Evolutionary conservation across 2,888 invertebrate genomes (phyloP), one percentile per base, ranked within the genome.

Genomic region (Herminia tarsipennalis): DNA sequence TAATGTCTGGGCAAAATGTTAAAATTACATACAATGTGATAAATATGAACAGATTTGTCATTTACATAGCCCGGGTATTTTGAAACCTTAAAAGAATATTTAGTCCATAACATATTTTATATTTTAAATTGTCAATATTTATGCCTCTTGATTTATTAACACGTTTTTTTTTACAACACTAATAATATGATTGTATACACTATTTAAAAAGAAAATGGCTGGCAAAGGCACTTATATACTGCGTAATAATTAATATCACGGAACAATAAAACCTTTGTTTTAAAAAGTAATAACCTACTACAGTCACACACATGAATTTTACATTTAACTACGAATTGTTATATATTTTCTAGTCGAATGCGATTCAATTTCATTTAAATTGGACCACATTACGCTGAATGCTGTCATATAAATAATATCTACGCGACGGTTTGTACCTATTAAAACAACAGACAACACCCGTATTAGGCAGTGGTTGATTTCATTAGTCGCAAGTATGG

Each of bases 171-270:
- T n/a, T n/a, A n/a, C n/a, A 24, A 24, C 24, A 24, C 3, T 24
- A 32, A 12, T 14, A 28, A 12, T n/a, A 16, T 28, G 14, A 28
- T 28, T 37, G 14, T 30, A 17, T 21, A 39, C 24, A 17, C 22
- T 30, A 30, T 21, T 36, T 13, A 6, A 36, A 29, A 22, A 29
- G 36, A 16, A 29, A 63, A 59, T 22, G 25, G 43, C 27, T 48
- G 50, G 47, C 47, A 66, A 66, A 66, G 69, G 66, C 69, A 68
- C 66, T 66, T 68, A 62, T 36, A 54, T 33, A 59, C 21, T 47
- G 58, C 39, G 25, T 64, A 40, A 48, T 44, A 41, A 33, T 51
- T 22, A 33, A 37, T 32, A 33, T 38, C 40, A 46, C 27, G 6
- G 28, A 30, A 18, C 32, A 37, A 28, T 30, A 28, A 25, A 32